These are phyloP conservation scores for Augiades crinisus DNA, from an alignment of 2,888 invertebrate genomes.

Conservation along the genomic window DNA sequence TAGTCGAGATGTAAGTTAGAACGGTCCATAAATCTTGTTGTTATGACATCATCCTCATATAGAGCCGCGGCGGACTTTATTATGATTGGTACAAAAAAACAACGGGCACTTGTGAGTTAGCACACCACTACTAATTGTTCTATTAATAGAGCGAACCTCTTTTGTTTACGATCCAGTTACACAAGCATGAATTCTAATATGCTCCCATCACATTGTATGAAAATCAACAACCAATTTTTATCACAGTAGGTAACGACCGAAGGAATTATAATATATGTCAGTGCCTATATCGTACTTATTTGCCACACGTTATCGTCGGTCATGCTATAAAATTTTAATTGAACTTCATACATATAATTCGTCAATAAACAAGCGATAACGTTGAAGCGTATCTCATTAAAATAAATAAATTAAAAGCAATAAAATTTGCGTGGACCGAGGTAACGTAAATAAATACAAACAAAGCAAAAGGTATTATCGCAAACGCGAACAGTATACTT, in stretches of 20 bases:
- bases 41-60: constrained; percentile 40
- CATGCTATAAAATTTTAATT: constrained; percentile 14
- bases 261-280: neutral
- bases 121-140: constrained; percentile 37
- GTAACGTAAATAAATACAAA: neutral
- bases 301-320: constrained; percentile 3
- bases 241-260: neutral
- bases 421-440: neutral
- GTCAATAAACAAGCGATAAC: constrained; percentile 14
- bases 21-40: constrained; percentile 31
- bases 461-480: neutral
- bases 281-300: neutral
- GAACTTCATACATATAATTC: constrained; percentile 13
- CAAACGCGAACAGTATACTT: neutral
- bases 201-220: neutral
- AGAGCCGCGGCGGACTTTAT: constrained; percentile 32
- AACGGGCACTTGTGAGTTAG: constrained; percentile 31
- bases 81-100: constrained; percentile 33
- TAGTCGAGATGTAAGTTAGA: constrained; percentile 2
- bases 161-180: constrained; percentile 36
- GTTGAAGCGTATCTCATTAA: neutral
- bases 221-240: constrained; percentile 28
- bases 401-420: neutral
- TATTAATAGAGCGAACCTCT: constrained; percentile 38
- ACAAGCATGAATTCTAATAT: constrained; percentile 1